phyloP scores from a whole-genome alignment of 2,113 vertebrate genomes.

The Oceanites oceanicus region DNA sequence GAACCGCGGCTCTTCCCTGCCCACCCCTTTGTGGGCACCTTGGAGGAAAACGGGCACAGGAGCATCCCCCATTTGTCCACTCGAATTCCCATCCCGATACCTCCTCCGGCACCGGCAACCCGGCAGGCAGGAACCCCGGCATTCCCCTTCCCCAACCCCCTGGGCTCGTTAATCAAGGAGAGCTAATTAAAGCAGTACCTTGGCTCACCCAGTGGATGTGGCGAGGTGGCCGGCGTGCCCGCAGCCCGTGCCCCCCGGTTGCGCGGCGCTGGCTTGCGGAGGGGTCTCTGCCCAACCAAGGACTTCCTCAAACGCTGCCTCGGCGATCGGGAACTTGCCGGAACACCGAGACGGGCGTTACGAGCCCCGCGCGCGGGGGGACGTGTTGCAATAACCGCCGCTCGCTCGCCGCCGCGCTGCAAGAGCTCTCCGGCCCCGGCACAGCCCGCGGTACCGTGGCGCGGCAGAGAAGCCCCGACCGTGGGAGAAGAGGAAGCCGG shows the following conservation, averaged over 20 bases:
- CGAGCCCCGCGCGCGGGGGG: not conserved
- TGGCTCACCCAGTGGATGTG: not conserved
- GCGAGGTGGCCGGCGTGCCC: not conserved
- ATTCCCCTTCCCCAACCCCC: not conserved
- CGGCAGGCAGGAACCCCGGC: not conserved
- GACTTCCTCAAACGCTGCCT: not conserved
- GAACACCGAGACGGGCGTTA: not conserved
- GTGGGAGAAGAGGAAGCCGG: not conserved
- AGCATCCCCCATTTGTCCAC: not conserved
- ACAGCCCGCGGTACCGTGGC: not conserved
- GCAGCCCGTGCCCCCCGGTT: not conserved
- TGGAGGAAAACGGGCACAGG: not conserved
- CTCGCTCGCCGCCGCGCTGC: not conserved
- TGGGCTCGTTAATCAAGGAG: not conserved
- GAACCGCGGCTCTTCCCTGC: not conserved
- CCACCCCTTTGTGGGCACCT: too few species aligned
- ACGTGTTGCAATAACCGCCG: not conserved
- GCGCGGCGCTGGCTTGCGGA: not conserved
- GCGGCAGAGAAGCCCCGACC: fast-evolving
- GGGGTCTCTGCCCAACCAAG: not conserved
- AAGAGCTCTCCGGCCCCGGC: not conserved
- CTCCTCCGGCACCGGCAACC: not conserved
- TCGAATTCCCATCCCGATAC: not conserved
- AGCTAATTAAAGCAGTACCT: not conserved
- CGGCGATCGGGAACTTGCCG: not conserved